Evolutionary conservation across 2,113 vertebrate species (phyloP), one percentile per base, ranked within the genome.

Genomic region (Uria lomvia): DNA sequence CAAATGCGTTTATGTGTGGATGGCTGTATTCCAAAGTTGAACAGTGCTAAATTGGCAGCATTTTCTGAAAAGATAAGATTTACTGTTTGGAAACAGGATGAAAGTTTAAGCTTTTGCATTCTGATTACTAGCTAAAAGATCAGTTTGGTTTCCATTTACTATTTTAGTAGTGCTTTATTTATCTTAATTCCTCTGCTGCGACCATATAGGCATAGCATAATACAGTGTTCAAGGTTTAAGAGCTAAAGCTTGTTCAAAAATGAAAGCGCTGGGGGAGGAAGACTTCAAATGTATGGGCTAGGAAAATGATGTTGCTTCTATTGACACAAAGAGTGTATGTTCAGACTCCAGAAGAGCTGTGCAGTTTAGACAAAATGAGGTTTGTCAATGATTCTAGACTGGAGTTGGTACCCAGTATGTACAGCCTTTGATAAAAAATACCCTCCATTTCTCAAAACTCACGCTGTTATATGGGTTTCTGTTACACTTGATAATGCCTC

Each of bases 61-160:
- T 81, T 78, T 90, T 77, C 80, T 90, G 86, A 90, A 96, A 92
- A 83, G 36, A 80, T 55, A 60, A 80, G 84, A 80, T 93, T 94
- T 90, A 83, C 21, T 77, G 45, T 94, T 96, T 90, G 86, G 40
- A 60, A 93, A 87, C 60, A 94, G 47, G 63, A 95, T 68, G n/a
- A 52, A 80, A 90, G 84, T 81, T 94, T 67, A 77, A 76, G 43
- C 45, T 78, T 84, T 77, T 84, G 9, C 36, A 66, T 87, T 91
- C 43, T 1, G 2, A 88, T 53, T 74, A 30, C 88, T 34, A 60
- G 52, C 52, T 79, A 58, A 91, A 93, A 70, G 60, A 93, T 52
- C 20, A 26, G 20, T 63, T 86, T 77, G 36, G 23, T 84, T 80
- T 88, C 75, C 52, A 81, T 88, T 94, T 93, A 26, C 40, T 81